Evolutionary conservation across 2,888 invertebrate species (phyloP), one percentile per base, ranked within the genome.

Genomic region (Spicauda simplicius): DNA sequence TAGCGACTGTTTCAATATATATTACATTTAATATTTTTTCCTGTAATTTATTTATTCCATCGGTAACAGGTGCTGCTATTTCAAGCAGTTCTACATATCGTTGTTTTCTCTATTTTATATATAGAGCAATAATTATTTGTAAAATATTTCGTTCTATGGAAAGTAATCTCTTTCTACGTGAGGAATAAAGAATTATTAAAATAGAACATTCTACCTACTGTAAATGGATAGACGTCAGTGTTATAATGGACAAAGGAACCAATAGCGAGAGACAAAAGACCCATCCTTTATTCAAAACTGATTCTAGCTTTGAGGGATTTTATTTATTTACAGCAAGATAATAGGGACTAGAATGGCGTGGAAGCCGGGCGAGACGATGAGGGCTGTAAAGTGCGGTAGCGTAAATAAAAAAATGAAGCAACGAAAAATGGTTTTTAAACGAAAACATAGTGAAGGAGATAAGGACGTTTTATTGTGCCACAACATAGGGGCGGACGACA

Each of bases 361-460:
- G 70, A 69, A 71, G 69, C 58, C 52, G 16, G 48, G 52, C 68
- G 72, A 71, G 67, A 72, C 74, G 74, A 84, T 84, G 79, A 79
- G 85, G 83, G 84, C 76, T 74, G 72, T 70, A 72, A 74, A 78
- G 73, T 76, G 77, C 79, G 80, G 84, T 81, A 80, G 80, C 80
- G 78, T 74, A 80, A 80, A 81, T 80, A 84, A 84, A 84, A 84
- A 83, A 80, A 80, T 77, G 74, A 78, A 77, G 79, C 80, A 82
- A 81, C 79, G 80, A 84, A 83, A 84, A 83, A 83, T 85, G 79
- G 77, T 81, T 84, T 86, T 85, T 83, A 83, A 86, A 85, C 83
- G 85, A 85, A 86, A 88, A 88, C 85, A 87, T 83, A 86, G 83
- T 81, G 78, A 77, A 83, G 77, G 75, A 85, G 87, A 86, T 88